Evolutionary conservation across 64 coral and sea anemone species (phyloP), one percentile per base, ranked within the genome.

Genomic region (Catalaphyllia jardinei): DNA sequence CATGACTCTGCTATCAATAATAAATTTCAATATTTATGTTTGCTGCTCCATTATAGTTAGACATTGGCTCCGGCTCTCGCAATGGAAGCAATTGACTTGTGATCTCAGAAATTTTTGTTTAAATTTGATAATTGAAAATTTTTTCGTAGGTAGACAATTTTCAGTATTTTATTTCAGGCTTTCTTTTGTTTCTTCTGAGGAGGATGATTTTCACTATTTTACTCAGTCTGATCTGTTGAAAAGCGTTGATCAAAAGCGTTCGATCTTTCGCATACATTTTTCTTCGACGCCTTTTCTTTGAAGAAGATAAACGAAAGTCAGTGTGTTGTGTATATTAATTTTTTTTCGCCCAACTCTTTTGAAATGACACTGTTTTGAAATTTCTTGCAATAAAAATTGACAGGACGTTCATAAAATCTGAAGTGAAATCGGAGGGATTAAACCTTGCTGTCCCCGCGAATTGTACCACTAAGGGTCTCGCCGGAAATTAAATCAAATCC

Each of bases 401-500:
- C 81, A 85, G 81, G n/a, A 71, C 38, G 38, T 33, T 31, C 63
- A 85, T 85, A 64, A 85, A 85, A 71, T 49, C 65, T 71, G 22
- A 85, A 85, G 61, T 85, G 18, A 85, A 85, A 71, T 85, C 81
- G 62, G 62, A 85, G 33, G 81, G 81, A 85, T 85, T 85, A 85
- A 38, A 28, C 10, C 4, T 15, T 49, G 13, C 62, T 85, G 62
- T 85, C 81, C 81, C 22, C 46, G 62, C 33, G 63, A 85, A 67
- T 85, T 85, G 33, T 85, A 85, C 62, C 38, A 71, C 62, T 27
- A 64, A 85, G 81, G n/a, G 81, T 25, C 71, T 69, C 24, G 25
- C 81, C 81, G 81, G 81, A 85, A 85, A 85, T 85, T 85, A 85
- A 85, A 85, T 85, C 81, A 85, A 85, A 85, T 85, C 81, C 81